Conservation (phyloP, 2,113 vertebrate genomes). For the Ifrita kowaldi region DNA sequence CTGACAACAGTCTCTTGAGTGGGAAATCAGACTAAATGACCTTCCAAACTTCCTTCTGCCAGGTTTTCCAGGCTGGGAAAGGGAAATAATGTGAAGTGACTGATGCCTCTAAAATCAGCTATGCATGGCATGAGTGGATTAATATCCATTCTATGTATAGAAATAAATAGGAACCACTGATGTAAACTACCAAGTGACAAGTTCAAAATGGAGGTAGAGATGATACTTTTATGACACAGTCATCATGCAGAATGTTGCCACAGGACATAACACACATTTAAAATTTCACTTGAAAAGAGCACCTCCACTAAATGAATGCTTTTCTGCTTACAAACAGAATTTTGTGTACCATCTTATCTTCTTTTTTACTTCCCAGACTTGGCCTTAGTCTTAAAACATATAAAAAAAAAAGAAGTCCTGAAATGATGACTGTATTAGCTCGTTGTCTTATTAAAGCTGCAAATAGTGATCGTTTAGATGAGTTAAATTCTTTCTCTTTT, state of each 20-base stretch:
- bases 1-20: neutral
- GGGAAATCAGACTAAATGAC: neutral
- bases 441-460: neutral
- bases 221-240: neutral
- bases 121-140: neutral
- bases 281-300: neutral
- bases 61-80: neutral
- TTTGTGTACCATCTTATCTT: neutral
- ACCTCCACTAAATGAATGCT: neutral
- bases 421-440: neutral
- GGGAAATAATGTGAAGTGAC: neutral
- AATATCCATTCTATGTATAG: neutral
- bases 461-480: neutral
- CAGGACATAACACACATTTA: accelerated
- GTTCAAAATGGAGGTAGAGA: neutral
- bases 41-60: neutral
- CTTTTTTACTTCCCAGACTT: neutral
- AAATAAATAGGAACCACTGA: neutral
- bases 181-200: neutral
- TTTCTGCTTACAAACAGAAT: neutral
- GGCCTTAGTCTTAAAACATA: neutral
- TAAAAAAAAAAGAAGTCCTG: neutral
- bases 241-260: neutral
- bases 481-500: neutral
- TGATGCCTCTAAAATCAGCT: neutral